Evolutionary conservation across 2,797 vertebrate genomes (phyloP).

Genomic region (Mormyrops attenuatus): DNA sequence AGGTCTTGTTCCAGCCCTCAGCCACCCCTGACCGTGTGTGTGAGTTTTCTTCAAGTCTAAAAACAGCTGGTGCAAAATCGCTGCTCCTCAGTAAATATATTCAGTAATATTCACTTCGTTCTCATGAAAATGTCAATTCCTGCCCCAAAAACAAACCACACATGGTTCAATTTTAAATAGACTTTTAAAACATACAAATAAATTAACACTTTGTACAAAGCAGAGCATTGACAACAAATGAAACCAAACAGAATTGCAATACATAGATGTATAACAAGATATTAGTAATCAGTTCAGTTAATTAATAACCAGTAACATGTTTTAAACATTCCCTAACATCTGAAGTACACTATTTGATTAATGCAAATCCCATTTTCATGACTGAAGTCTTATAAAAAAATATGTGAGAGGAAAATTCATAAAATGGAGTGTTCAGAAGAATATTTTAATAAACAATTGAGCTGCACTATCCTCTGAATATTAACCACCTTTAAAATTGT

Average conservation of each 20-base stretch:
- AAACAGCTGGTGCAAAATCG: neutral
- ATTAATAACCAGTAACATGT: neutral
- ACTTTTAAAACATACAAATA: conserved; percentile 38
- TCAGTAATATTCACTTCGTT: neutral
- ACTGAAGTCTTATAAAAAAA: neutral
- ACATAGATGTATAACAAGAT: neutral
- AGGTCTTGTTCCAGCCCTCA: neutral
- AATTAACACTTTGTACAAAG: conserved; percentile 47
- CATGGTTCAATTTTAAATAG: conserved; percentile 15
- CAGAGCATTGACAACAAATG: conserved; percentile 20
- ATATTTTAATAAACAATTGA: neutral
- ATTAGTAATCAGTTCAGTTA: conserved; percentile 16
- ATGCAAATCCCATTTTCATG: neutral
- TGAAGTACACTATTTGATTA: neutral
- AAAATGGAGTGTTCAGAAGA: neutral
- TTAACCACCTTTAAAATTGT: neutral
- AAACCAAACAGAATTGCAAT: neutral
- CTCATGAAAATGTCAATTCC: neutral
- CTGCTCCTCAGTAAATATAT: neutral
- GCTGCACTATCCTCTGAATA: neutral
- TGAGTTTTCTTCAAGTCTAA: neutral
- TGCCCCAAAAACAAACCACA: neutral
- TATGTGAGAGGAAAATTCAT: neutral
- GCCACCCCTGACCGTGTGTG: neutral
- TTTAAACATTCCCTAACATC: neutral